phyloP scores from a whole-genome alignment of 2,888 invertebrate species.

The Lutraria lutraria region DNA sequence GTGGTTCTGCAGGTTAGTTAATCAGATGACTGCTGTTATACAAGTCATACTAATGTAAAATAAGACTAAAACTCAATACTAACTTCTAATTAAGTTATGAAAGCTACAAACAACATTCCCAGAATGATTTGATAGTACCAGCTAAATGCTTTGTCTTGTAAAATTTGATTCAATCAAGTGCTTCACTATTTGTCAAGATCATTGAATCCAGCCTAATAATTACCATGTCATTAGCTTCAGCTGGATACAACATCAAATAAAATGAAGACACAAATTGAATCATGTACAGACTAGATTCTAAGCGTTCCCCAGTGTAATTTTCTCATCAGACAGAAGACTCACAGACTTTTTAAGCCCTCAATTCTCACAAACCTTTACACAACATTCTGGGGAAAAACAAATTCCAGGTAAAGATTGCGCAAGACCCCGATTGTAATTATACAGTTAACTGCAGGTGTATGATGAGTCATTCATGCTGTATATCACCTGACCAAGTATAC shows the following conservation, averaged over 20 bases:
- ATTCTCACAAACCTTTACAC: neutral
- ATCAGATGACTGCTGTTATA: no score
- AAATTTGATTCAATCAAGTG: neutral
- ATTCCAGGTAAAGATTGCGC: conserved; percentile 5
- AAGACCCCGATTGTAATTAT: neutral
- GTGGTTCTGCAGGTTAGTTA: no score
- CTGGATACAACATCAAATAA: no score
- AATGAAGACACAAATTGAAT: neutral
- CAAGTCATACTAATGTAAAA: no score
- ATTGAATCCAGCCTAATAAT: neutral
- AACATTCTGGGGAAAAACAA: neutral
- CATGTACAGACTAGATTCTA: neutral
- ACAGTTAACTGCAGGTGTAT: neutral
- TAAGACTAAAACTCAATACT: no score
- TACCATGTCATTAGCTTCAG: no score
- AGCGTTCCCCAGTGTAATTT: neutral
- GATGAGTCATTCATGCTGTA: neutral
- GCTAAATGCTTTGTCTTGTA: neutral
- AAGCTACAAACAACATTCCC: no score
- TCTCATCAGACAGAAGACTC: neutral
- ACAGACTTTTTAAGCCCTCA: neutral
- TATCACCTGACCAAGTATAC: neutral
- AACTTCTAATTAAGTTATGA: no score
- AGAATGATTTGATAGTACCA: no score
- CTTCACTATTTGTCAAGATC: neutral